phyloP scores from a whole-genome alignment of 2,888 invertebrate genomes.

The Chaetogeoica ovagalla region DNA sequence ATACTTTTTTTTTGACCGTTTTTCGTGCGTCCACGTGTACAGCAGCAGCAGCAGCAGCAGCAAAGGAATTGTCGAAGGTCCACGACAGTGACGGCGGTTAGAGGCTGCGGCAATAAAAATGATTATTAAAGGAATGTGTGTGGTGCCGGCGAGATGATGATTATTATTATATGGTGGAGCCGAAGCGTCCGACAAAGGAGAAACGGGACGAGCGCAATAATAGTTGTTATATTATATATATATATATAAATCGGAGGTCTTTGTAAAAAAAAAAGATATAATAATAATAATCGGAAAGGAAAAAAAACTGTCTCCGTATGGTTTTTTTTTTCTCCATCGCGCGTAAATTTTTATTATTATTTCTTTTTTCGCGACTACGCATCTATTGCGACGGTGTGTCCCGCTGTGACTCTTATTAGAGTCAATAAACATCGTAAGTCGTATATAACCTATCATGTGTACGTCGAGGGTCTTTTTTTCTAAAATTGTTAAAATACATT shows the following conservation, averaged over 20 bases:
- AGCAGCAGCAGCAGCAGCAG: neutral
- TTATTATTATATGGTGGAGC: constrained; percentile 3
- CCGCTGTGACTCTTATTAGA: constrained; percentile 47
- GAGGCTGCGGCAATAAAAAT: constrained; percentile 25
- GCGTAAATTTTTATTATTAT: constrained; percentile 7
- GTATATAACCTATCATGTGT: neutral
- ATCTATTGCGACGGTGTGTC: constrained; percentile 15
- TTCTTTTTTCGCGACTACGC: constrained; percentile 37
- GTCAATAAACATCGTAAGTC: constrained; percentile 23
- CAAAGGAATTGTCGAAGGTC: too few relatives aligned
- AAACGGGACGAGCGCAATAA: constrained; percentile 41
- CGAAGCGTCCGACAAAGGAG: constrained; percentile 43
- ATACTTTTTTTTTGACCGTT: constrained; percentile 1
- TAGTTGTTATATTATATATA: constrained; percentile 14
- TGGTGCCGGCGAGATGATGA: constrained; percentile 26
- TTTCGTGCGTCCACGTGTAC: constrained; percentile 4
- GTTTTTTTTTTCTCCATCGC: constrained; percentile 23
- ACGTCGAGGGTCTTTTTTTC: neutral
- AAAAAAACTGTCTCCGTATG: constrained; percentile 47
- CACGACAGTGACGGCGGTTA: neutral
- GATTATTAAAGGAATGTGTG: constrained; percentile 46
- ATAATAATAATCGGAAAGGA: too few relatives aligned
- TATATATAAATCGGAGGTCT: constrained; percentile 36
- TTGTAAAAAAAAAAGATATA: constrained; percentile 35
- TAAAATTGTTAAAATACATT: constrained; percentile 39